phyloP scores from a whole-genome alignment of 2,113 vertebrate species.

The Pyrgilauda ruficollis region DNA sequence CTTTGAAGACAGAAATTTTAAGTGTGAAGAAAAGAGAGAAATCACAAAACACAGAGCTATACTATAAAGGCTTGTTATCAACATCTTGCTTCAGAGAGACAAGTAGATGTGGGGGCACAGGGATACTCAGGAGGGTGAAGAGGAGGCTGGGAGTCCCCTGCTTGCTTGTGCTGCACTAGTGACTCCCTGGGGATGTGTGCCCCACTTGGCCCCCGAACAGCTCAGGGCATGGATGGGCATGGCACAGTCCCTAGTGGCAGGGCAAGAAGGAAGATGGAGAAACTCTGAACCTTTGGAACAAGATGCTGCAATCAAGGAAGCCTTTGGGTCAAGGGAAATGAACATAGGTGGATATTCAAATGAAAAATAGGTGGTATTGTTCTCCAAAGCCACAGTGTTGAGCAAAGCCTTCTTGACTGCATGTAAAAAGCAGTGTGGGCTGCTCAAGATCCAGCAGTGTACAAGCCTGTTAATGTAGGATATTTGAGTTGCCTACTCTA shows the following conservation, averaged over 20 bases:
- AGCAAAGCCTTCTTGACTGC: background rate
- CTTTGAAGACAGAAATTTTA: background rate
- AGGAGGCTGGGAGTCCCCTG: background rate
- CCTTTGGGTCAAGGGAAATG: background rate
- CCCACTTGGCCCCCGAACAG: rapidly evolving
- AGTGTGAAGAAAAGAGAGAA: background rate
- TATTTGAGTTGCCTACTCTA: background rate
- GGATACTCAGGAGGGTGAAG: background rate
- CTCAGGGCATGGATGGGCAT: background rate
- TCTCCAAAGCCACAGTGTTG: background rate
- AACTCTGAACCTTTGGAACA: background rate
- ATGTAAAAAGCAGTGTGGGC: background rate
- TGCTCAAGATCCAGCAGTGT: background rate
- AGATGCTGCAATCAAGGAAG: background rate
- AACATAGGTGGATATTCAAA: background rate
- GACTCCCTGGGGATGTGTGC: background rate
- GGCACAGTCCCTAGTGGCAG: background rate
- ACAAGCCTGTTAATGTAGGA: background rate
- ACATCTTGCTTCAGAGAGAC: background rate
- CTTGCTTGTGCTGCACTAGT: rapidly evolving
- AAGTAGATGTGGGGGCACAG: background rate
- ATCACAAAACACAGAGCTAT: background rate
- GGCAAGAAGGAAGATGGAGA: rapidly evolving
- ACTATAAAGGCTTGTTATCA: background rate
- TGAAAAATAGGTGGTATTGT: background rate